Evolutionary conservation across 2,888 invertebrate species (phyloP).

Genomic region (Stenodera caucasica): DNA sequence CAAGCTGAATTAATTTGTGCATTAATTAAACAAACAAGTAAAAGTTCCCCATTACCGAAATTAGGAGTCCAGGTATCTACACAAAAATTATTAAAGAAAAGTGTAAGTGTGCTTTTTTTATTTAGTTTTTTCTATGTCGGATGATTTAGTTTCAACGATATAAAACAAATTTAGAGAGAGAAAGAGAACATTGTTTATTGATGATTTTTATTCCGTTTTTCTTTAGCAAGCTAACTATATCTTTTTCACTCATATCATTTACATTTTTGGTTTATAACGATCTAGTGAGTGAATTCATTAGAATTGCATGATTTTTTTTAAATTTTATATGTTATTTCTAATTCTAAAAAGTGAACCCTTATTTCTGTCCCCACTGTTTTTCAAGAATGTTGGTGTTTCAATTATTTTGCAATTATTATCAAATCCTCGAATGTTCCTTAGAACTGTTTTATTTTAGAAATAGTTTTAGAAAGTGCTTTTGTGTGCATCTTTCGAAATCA

Average conservation of each 20-base stretch:
- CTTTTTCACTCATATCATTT: neutral
- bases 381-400: constrained; percentile 53
- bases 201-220: neutral
- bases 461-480: constrained; percentile 43
- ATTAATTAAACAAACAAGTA: constrained; percentile 89
- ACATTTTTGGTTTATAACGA: neutral
- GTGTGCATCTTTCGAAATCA: constrained; percentile 36
- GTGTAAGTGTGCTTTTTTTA: constrained; percentile 67
- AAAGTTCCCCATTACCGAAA: constrained; percentile 73
- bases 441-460: constrained; percentile 16
- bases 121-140: constrained; percentile 44
- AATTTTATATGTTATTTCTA: constrained; percentile 7
- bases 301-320: constrained; percentile 22
- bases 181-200: neutral
- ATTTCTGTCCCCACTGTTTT: constrained; percentile 32
- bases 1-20: constrained; percentile 93
- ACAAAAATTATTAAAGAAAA: constrained; percentile 58
- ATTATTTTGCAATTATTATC: constrained; percentile 36
- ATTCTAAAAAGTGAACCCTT: constrained; percentile 21
- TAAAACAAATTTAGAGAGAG: neutral
- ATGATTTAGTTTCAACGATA: constrained; percentile 9
- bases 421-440: constrained; percentile 23
- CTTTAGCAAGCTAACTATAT: neutral
- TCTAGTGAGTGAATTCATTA: constrained; percentile 1
- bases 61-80: constrained; percentile 62